Conservation (phyloP, 2,888 invertebrate species). For the Galerucella nymphaeae region DNA sequence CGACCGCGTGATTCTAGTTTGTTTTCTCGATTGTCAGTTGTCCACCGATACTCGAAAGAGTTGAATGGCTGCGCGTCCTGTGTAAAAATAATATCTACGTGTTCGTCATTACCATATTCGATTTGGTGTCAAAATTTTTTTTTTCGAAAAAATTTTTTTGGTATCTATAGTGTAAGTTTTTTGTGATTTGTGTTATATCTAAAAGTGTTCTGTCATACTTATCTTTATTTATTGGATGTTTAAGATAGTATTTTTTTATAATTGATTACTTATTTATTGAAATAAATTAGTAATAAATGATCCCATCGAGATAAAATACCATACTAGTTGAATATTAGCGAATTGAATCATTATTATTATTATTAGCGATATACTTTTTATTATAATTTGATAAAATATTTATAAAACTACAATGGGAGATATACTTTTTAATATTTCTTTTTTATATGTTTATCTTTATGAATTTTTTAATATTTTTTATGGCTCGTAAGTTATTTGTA, state of each 20-base stretch:
- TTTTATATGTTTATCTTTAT: too few relatives aligned
- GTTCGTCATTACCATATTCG: neutral
- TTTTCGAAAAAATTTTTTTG: neutral
- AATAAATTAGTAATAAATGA: neutral
- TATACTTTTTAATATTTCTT: too few relatives aligned
- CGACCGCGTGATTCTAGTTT: constrained; percentile 51
- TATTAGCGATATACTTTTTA: neutral
- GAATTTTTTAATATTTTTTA: too few relatives aligned
- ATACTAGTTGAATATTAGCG: neutral
- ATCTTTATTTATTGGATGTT: constrained; percentile 22
- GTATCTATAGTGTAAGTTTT: too few relatives aligned
- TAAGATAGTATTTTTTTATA: neutral
- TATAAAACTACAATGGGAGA: too few relatives aligned
- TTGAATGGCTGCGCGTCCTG: constrained; percentile 51
- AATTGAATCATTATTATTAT: neutral
- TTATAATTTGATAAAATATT: too few relatives aligned
- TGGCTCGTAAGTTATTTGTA: too few relatives aligned
- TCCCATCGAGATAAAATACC: neutral
- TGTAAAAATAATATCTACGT: neutral
- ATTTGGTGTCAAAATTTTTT: neutral
- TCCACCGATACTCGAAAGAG: constrained; percentile 51
- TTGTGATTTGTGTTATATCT: neutral
- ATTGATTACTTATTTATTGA: neutral
- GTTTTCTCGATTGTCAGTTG: constrained; percentile 57
- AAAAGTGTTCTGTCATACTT: constrained; percentile 18